Conservation (phyloP, 2,113 vertebrate species). For the Trinectes maculatus region DNA sequence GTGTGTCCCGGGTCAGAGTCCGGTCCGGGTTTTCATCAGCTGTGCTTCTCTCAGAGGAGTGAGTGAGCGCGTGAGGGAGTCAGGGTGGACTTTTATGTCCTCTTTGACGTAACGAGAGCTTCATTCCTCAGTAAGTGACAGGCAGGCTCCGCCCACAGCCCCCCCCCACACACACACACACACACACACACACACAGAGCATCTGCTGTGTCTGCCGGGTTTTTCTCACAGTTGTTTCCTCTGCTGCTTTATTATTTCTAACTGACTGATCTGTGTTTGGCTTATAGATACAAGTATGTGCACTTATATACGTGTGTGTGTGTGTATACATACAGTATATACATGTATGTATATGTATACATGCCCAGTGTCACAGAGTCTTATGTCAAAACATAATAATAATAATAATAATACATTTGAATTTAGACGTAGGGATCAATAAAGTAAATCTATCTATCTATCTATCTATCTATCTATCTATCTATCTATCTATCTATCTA, state of each 20-base stretch:
- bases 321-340: no score
- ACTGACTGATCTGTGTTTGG: no score
- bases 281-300: no score
- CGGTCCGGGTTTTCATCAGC: background rate
- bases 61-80: slow-evolving; percentile 47
- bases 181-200: slow-evolving; percentile 36
- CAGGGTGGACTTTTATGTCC: slow-evolving; percentile 76
- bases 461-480: no score
- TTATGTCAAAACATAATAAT: background rate
- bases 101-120: slow-evolving; percentile 76
- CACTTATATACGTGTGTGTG: no score
- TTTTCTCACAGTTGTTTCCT: slow-evolving; percentile 37
- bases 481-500: no score
- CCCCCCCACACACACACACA: background rate
- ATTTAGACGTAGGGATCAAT: no score
- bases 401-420: background rate
- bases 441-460: no score
- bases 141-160: slow-evolving; percentile 74
- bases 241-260: slow-evolving; percentile 21
- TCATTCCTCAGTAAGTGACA: slow-evolving; percentile 71
- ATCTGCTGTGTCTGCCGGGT: slow-evolving; percentile 53
- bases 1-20: slow-evolving; percentile 11
- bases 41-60: slow-evolving; percentile 54
- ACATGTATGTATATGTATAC: background rate
- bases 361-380: background rate